These are phyloP conservation scores for Tamias sibiricus DNA, from an alignment of 2,113 vertebrate genomes.

Conservation along the genomic window DNA sequence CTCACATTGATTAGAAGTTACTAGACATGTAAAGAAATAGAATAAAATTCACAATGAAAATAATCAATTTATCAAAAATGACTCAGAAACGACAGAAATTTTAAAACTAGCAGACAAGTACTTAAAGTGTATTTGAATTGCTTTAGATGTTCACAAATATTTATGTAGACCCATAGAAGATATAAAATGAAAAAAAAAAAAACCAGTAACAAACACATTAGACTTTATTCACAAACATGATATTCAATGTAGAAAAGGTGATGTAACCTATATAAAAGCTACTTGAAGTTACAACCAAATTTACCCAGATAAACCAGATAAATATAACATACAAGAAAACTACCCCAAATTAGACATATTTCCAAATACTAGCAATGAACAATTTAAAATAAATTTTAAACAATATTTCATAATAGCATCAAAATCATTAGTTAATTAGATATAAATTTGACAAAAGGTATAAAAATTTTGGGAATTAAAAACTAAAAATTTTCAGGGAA, in stretches of 20 bases:
- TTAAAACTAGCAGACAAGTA: neutral
- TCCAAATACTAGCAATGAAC: neutral
- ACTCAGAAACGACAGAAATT: neutral
- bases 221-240: neutral
- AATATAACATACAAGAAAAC: neutral
- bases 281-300: neutral
- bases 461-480: neutral
- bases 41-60: neutral
- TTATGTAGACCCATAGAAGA: neutral
- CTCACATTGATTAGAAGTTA: neutral
- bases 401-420: neutral
- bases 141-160: neutral
- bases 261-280: neutral
- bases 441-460: neutral
- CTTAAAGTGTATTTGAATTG: neutral
- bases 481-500: neutral
- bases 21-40: neutral
- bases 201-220: neutral
- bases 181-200: no score
- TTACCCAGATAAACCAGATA: neutral
- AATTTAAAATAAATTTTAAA: neutral
- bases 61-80: no score
- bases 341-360: neutral
- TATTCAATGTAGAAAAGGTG: neutral
- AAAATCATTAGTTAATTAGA: neutral